phyloP scores from a whole-genome alignment of 2,888 invertebrate species.

The Cryptocephalus moraei region DNA sequence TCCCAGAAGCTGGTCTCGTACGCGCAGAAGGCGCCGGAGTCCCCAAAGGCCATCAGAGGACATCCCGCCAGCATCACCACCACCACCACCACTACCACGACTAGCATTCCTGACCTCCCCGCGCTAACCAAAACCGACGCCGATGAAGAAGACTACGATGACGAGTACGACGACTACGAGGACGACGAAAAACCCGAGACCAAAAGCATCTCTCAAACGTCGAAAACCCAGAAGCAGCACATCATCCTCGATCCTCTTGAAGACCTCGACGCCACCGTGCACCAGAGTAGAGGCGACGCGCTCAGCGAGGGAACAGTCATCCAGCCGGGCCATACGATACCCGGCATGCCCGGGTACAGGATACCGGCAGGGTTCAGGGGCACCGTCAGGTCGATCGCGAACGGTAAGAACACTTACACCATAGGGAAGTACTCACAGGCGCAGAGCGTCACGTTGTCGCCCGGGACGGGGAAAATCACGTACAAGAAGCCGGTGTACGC shows the following conservation, averaged over 20 bases:
- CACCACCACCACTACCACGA: neutral
- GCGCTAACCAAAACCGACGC: neutral
- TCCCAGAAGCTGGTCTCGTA: slow-evolving; percentile 2
- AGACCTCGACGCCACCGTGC: slow-evolving; percentile 47
- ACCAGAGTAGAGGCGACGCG: slow-evolving; percentile 44
- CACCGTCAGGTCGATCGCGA: slow-evolving; percentile 52
- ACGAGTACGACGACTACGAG: slow-evolving; percentile 34
- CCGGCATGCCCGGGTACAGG: slow-evolving; percentile 50
- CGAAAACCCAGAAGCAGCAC: slow-evolving; percentile 48
- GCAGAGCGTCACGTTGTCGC: slow-evolving; percentile 47
- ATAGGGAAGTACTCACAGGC: slow-evolving; percentile 56
- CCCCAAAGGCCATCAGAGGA: neutral
- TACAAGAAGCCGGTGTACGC: slow-evolving; percentile 31
- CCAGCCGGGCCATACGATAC: slow-evolving; percentile 55
- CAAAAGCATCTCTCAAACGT: slow-evolving; percentile 15
- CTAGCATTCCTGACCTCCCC: neutral
- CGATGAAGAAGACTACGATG: slow-evolving; percentile 11
- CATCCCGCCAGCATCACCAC: neutral
- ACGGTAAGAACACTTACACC: slow-evolving; percentile 48
- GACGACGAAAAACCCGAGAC: slow-evolving; percentile 8
- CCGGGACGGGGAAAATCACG: slow-evolving; percentile 29
- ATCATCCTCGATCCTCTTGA: slow-evolving; percentile 49
- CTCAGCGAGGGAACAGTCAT: slow-evolving; percentile 46
- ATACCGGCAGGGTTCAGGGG: slow-evolving; percentile 61
- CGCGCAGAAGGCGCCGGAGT: neutral